These are phyloP conservation scores for Myotis brandtii DNA, from an alignment of 2,113 vertebrate genomes.

Conservation along the genomic window DNA sequence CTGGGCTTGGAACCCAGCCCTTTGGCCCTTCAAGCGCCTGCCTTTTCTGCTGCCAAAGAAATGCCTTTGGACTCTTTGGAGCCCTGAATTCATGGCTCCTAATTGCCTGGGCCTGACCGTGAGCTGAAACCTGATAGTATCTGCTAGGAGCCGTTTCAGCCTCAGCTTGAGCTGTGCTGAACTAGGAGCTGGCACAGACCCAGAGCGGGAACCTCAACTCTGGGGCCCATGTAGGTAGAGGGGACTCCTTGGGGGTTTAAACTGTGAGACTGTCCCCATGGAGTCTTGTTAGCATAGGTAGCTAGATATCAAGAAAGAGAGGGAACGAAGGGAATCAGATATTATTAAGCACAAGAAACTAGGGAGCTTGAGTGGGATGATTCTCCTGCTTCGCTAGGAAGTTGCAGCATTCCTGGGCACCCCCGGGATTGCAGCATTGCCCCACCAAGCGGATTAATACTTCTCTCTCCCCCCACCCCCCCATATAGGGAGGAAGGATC, in stretches of 20 bases:
- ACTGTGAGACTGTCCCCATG: not conserved
- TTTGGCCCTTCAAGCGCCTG: not conserved
- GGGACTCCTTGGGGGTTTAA: not conserved
- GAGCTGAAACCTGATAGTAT: not conserved
- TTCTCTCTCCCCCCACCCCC: too few species aligned
- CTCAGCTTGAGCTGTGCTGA: not conserved
- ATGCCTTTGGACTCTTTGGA: not conserved
- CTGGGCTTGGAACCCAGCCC: not conserved
- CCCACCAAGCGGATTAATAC: not conserved
- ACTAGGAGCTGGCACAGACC: not conserved
- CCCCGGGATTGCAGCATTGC: not conserved
- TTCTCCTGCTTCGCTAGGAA: not conserved
- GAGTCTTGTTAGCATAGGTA: not conserved
- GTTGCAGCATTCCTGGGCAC: not conserved
- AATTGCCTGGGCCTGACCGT: not conserved
- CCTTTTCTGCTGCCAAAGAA: not conserved
- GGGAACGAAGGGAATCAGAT: not conserved
- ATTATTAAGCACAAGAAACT: not conserved
- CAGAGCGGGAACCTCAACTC: not conserved
- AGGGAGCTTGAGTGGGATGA: not conserved
- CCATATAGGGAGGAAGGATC: not conserved
- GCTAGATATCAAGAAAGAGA: not conserved
- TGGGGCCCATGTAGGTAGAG: not conserved
- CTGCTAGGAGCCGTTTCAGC: not conserved
- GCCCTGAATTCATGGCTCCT: not conserved